These are phyloP conservation scores for Ceratoteleas bidentatus DNA, from an alignment of 1,140 invertebrate species.

Conservation along the genomic window DNA sequence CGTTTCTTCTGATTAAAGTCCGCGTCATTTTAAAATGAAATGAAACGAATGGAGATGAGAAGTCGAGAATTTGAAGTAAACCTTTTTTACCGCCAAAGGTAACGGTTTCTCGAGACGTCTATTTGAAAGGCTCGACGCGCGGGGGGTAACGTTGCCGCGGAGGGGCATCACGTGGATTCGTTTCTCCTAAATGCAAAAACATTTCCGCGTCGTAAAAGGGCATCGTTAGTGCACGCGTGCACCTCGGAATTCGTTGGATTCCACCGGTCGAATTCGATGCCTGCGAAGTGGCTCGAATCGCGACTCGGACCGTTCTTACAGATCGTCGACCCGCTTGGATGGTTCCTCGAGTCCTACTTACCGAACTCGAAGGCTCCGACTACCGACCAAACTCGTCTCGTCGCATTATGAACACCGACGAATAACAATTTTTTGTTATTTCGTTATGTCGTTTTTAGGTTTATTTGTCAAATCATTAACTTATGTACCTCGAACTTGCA, in stretches of 20 bases:
- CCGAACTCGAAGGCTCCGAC: constrained; percentile 26
- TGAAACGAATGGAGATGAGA: background rate
- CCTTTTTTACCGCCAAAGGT: constrained; percentile 10
- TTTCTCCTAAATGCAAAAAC: constrained; percentile 21
- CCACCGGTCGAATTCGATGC: constrained; percentile 43
- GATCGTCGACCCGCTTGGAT: constrained; percentile 68
- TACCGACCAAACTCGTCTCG: constrained; percentile 44
- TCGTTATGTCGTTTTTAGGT: too few species aligned
- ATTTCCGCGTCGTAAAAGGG: constrained; percentile 48
- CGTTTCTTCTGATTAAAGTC: constrained; percentile 1
- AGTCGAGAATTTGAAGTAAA: background rate
- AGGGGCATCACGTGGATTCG: background rate
- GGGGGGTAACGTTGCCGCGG: background rate
- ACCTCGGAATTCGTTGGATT: constrained; percentile 42
- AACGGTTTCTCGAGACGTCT: constrained; percentile 1
- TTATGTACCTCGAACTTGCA: too few species aligned
- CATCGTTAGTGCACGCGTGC: constrained; percentile 50
- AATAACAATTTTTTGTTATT: too few species aligned
- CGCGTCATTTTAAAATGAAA: background rate
- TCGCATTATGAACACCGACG: background rate
- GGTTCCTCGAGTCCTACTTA: constrained; percentile 71
- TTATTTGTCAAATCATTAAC: too few species aligned
- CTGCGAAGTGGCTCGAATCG: constrained; percentile 40
- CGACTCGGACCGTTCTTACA: constrained; percentile 52
- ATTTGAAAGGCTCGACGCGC: background rate